Base-by-base conservation (phyloP, 2,888 invertebrate species). In the Sympetrum striolatum region DNA sequence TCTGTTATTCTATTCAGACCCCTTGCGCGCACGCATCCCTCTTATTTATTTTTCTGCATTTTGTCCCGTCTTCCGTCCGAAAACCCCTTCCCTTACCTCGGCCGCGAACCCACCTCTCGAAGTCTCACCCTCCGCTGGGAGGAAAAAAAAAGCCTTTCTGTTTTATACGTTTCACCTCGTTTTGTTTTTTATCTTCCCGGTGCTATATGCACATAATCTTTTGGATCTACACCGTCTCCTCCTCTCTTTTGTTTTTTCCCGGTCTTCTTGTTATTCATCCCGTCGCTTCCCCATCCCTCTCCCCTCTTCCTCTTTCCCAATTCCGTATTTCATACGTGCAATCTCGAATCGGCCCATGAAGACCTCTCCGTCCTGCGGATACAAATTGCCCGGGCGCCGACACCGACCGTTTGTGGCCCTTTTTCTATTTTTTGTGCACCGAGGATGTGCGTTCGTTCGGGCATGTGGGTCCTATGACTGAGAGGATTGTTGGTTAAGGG, bases 1-100 rank as follows among this genome's bases (percentile, higher is more conserved):
- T 86, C 86, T 86, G 86, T 86, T 86, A 86, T 86, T 86, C 86
- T 86, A 86, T 86, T 86, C 86, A 86, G 86, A 86, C 60, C 86
- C 86, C 86, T 86, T 39, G 86, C 82, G 31, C 35, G 25, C 81
- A 58, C 86, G 60, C 86, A 60, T 37, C 58, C 64, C 86, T 22
- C 60, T 86, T 60, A 86, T 86, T 86, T 86, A 64, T 86, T 86
- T 86, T 86, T 86, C 86, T 60, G 64, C 64, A 64, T 86, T 86
- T 86, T 86, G 58, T 58, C 82, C 39, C 64, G 86, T 64, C 86
- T 86, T 64, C 60, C 86, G 25, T 22, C 44, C 25, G 25, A 81
- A 81, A 44, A 81, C 14, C 15, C 25, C n/a, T 8, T 22, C 81
- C 25, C 81, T 44, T 12, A 80, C 37, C 37, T 12, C 8, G 22